Base-by-base conservation (phyloP, 2,797 vertebrate genomes). In the Pangasius macronema region DNA sequence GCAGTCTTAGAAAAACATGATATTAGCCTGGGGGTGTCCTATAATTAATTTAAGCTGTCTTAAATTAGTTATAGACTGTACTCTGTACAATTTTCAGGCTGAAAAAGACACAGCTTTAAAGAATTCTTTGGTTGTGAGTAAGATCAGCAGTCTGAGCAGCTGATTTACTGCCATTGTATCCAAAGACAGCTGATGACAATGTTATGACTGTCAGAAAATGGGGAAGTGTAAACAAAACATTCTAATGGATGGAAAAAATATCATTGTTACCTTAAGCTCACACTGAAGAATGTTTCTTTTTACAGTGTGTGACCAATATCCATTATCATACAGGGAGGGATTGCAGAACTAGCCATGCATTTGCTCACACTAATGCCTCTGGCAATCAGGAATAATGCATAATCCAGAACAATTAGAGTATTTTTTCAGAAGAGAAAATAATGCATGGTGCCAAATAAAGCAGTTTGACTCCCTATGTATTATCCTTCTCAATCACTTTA, bases 11-110 rank as follows among this genome's bases (percentile, higher is more conserved):
- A 84, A 85, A 93, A 91, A 93, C 61, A 94, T 91, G 88, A 76
- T 87, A 87, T 90, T 87, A 85, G 70, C 81, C 87, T 87, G 61
- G 70, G 90, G 87, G 87, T 85, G 93, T 94, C 96, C 95, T 91
- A 95, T 96, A 96, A 95, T 91, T 95, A 95, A 96, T 96, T 96
- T 95, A 94, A 94, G 90, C 93, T 93, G 86, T 80, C 59, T 63
- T n/a, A 82, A 30, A 46, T 63, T 57, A 80, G 7, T 76, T 53
- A 30, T 53, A 33, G 42, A 49, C 24, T 14, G 2, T 46, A 49
- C 5, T 14, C 27, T 2, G 3, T 76, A 8, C 13, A 3, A 16
- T 16, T 3, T 51, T n/a, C 24, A 53, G 30, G 16, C 8, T 33
- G 11, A 57, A 79, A 36, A 57, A 5, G 30, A 79, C 76, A 79